Conservation (phyloP, 2,797 vertebrate species). For the Anomalospiza imberbis region DNA sequence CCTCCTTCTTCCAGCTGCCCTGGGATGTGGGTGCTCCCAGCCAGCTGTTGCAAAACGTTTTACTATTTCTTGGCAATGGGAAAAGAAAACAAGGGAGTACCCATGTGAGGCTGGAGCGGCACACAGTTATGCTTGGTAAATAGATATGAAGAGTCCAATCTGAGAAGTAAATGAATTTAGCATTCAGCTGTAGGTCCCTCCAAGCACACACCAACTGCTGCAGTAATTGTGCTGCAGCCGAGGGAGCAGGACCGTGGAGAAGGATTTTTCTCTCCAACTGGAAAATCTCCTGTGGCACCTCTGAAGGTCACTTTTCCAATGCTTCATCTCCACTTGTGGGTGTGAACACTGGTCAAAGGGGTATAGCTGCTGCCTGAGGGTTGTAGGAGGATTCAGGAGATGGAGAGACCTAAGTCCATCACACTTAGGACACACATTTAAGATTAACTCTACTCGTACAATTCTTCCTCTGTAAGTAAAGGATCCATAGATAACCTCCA, state of each 20-base stretch:
- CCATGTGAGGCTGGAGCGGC: background rate
- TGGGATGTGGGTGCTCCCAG: background rate
- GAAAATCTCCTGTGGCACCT: background rate
- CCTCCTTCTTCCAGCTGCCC: background rate
- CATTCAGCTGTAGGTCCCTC: background rate
- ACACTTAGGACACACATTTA: background rate
- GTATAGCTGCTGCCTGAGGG: background rate
- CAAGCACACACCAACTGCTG: background rate
- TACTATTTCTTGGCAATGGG: background rate
- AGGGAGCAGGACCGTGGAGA: background rate
- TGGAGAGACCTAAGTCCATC: background rate
- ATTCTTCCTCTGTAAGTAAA: background rate
- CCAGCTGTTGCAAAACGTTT: slow-evolving; percentile 4
- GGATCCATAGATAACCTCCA: background rate
- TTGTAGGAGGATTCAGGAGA: background rate
- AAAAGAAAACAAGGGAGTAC: background rate
- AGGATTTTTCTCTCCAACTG: background rate
- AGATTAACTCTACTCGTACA: background rate
- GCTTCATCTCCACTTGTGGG: background rate
- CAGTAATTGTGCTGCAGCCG: background rate
- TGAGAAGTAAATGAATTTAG: background rate
- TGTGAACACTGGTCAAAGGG: rapidly evolving
- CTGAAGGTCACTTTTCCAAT: background rate
- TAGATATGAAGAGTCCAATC: background rate
- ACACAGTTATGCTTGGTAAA: background rate